phyloP scores from a whole-genome alignment of 2,113 vertebrate species.

The Uria aalge region DNA sequence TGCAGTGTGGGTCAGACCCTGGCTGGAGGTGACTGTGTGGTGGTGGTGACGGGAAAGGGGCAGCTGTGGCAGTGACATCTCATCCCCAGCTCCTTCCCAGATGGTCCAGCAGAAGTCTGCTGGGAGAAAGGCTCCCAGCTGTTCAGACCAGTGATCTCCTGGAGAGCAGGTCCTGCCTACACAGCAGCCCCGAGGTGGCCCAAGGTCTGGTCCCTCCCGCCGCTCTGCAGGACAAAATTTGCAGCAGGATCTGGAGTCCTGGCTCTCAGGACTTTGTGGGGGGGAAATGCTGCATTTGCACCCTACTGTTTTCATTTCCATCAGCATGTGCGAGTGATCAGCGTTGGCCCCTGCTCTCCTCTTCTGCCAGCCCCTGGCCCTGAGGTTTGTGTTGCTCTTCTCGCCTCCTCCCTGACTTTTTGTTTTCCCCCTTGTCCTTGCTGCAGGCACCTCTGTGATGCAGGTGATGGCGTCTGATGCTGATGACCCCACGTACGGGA shows the following conservation, averaged over 20 bases:
- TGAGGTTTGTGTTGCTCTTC: background rate
- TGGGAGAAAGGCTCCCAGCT: background rate
- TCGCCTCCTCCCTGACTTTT: background rate
- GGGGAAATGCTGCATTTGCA: background rate
- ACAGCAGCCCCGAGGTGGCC: background rate
- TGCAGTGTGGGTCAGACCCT: background rate
- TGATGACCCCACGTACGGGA: conserved; percentile 93
- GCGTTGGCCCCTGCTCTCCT: background rate
- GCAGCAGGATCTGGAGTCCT: background rate
- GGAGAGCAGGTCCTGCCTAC: background rate
- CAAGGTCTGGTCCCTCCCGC: background rate
- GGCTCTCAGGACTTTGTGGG: fast-evolving
- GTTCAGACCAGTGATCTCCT: background rate
- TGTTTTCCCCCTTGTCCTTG: background rate
- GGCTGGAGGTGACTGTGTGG: background rate
- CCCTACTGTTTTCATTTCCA: background rate
- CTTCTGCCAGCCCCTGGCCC: background rate
- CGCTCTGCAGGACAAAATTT: background rate
- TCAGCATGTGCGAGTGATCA: background rate
- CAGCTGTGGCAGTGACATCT: background rate
- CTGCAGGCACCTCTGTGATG: conserved; percentile 94
- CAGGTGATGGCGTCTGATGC: conserved; percentile 95
- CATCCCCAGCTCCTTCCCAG: background rate
- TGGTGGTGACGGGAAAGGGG: background rate
- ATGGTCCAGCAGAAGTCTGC: background rate